Base-by-base conservation (phyloP, 2,888 invertebrate species). In the Eurytoma californica region DNA sequence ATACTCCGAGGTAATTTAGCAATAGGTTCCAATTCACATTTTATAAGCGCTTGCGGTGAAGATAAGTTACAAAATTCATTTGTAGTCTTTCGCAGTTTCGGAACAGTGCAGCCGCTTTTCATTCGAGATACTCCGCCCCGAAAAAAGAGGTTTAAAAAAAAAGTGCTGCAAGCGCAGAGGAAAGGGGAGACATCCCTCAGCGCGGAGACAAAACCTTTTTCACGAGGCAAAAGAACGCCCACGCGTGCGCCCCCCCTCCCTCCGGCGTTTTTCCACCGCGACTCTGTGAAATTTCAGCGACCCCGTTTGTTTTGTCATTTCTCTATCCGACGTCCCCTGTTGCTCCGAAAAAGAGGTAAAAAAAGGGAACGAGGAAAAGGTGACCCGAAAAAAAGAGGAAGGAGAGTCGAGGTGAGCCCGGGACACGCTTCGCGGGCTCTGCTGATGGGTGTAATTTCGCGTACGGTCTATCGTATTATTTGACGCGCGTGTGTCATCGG, bases 401-500 rank as follows among this genome's bases (percentile, higher is more conserved):
- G 24, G 20, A 28, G n/a, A 28, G 51, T 24, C 24, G 24, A 24
- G 24, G 24, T 53, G 57, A 24, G 47, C 18, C 1, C 12, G 57
- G 58, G 51, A 60, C 63, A 53, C 65, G 70, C 60, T 39, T 72
- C 57, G 66, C 28, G 58, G 39, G 66, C n/a, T 60, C 30, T 20
- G 72, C 18, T 39, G 72, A 80, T 76, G 76, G 63, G 30, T 72
- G 39, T 80, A 76, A 76, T 76, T 80, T 80, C 18, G 68, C 28
- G n/a, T 51, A 30, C 24, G 24, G 47, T 72, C 24, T 72, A 66
- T 68, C 65, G 53, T 28, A 66, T 65, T 67, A 69, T 77, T 72
- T 65, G 80, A 80, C 69, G 73, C 47, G 69, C 77, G 49, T 61
- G 61, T 69, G 77, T 76, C 72, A 73, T 73, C 70, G 60, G 77